Percentiles rank a stretch among this genome's conserved stretches.
Conservation (phyloP, 1,140 invertebrate species). For the Calycopis cecrops region DNA sequence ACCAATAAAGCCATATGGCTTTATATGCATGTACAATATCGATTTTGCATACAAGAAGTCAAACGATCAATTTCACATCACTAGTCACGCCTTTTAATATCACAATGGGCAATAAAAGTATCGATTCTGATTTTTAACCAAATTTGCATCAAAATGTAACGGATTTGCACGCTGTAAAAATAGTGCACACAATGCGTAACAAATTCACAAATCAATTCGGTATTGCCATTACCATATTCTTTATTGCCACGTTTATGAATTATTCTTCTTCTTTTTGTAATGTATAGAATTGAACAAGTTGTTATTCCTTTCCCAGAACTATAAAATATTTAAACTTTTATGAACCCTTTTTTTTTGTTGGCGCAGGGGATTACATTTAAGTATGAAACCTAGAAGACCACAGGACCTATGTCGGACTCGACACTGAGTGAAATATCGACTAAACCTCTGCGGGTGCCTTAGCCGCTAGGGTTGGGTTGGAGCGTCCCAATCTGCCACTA, state of each 20-base stretch:
- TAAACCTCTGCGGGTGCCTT: too few relatives aligned
- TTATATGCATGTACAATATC: not conserved
- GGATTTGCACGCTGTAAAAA: constrained; percentile 52
- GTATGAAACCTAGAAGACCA: too few relatives aligned
- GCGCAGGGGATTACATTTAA: too few relatives aligned
- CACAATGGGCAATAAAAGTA: constrained; percentile 40
- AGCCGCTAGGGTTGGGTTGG: too few relatives aligned
- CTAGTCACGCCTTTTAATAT: constrained; percentile 38
- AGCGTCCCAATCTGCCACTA: too few relatives aligned
- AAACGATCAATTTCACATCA: constrained; percentile 34
- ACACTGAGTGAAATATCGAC: too few relatives aligned
- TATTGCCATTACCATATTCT: constrained; percentile 50
- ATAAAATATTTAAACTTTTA: too few relatives aligned
- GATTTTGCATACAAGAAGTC: constrained; percentile 19
- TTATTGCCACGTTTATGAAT: constrained; percentile 21
- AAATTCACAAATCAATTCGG: constrained; percentile 52
- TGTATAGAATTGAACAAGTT: too few relatives aligned
- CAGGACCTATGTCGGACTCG: too few relatives aligned
- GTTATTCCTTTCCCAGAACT: too few relatives aligned
- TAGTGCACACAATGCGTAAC: constrained; percentile 43
- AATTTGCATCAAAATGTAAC: constrained; percentile 59
- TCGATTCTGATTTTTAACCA: constrained; percentile 36
- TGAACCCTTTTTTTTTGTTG: too few relatives aligned
- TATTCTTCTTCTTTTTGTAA: not conserved
- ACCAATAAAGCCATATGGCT: not conserved